phyloP scores from a whole-genome alignment of 2,888 invertebrate genomes.

The Cremastinae sp. region DNA sequence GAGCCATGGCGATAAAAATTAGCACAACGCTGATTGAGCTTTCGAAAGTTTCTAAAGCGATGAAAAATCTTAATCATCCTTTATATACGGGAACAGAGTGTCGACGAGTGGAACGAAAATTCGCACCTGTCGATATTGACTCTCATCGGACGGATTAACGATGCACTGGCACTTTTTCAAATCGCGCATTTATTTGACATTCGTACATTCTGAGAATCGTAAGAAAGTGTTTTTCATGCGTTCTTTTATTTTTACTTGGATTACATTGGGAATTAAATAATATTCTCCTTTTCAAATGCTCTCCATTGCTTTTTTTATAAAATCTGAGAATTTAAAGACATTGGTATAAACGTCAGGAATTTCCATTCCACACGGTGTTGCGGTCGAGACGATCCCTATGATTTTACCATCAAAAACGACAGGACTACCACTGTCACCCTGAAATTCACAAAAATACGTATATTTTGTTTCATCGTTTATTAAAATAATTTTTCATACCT shows the following conservation, averaged over 20 bases:
- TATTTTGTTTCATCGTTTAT: background rate
- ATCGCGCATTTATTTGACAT: background rate
- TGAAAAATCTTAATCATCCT: slow-evolving; percentile 27
- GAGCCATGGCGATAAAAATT: slow-evolving; percentile 20
- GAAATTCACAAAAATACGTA: background rate
- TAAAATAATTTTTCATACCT: slow-evolving; percentile 1
- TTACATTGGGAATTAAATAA: slow-evolving; percentile 1
- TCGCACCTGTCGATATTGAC: slow-evolving; percentile 47
- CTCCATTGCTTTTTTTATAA: background rate
- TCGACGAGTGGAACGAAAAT: background rate
- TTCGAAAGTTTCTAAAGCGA: slow-evolving; percentile 12
- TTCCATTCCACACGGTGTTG: slow-evolving; percentile 73
- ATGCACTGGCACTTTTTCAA: slow-evolving; percentile 5
- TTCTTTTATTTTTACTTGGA: background rate
- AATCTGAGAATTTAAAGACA: slow-evolving; percentile 70
- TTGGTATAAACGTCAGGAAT: slow-evolving; percentile 74
- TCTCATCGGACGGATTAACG: slow-evolving; percentile 23
- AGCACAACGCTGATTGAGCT: slow-evolving; percentile 3
- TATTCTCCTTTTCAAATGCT: background rate
- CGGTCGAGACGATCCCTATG: slow-evolving; percentile 75
- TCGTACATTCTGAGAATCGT: background rate
- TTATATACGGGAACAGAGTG: slow-evolving; percentile 38
- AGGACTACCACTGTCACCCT: slow-evolving; percentile 66
- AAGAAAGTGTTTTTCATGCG: background rate
- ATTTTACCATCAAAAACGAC: slow-evolving; percentile 56